phyloP scores from a whole-genome alignment of 1,140 invertebrate species.

The Platorchestia sp. region DNA sequence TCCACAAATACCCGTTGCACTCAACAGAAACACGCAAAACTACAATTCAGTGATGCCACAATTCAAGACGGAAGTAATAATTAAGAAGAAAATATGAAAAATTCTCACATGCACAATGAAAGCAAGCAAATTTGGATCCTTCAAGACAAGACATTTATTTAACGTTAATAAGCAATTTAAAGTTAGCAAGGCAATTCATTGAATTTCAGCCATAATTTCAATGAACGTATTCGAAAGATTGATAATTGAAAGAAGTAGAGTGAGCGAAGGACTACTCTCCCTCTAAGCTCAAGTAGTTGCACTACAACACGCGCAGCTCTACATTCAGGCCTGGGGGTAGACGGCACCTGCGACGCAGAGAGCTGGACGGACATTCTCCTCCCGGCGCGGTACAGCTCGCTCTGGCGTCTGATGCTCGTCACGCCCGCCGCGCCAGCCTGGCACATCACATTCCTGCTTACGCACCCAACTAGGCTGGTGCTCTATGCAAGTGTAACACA shows the following conservation, averaged over 20 bases:
- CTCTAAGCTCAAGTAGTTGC: neutral
- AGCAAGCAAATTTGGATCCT: neutral
- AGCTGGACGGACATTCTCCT: neutral
- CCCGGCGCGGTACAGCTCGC: conserved; percentile 43
- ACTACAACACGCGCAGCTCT: neutral
- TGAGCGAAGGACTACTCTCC: neutral
- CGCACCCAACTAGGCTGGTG: neutral
- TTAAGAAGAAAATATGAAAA: neutral
- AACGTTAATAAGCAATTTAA: no score
- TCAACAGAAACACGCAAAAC: neutral
- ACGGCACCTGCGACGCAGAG: neutral
- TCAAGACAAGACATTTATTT: neutral
- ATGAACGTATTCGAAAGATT: neutral
- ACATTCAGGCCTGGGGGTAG: neutral
- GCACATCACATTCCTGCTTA: neutral
- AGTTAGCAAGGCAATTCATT: neutral
- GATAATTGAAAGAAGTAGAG: neutral
- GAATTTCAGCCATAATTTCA: neutral
- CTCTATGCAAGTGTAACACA: neutral
- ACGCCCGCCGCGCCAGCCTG: neutral
- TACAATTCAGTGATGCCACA: neutral
- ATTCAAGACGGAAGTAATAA: neutral
- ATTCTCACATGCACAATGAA: neutral
- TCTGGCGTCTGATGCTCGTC: conserved; percentile 35
- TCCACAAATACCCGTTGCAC: neutral